A percentile compares a stretch with the other conserved stretches of the same genome.
These are phyloP conservation scores for Smittia aterrima DNA, from an alignment of 2,888 invertebrate genomes.

Conservation along the genomic window DNA sequence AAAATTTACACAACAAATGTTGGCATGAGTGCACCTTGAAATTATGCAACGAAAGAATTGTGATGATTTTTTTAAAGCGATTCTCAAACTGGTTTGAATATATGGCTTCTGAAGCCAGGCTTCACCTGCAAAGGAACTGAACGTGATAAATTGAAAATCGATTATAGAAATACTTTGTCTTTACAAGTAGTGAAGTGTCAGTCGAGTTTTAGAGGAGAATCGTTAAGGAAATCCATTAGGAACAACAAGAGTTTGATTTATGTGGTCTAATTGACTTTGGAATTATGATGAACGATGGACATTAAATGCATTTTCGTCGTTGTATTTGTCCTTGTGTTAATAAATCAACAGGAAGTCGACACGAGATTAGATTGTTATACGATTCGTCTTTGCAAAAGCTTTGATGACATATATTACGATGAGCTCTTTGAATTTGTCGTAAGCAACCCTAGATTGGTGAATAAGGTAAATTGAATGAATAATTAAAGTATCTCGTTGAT, in stretches of 20 bases:
- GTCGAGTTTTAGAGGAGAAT: not conserved
- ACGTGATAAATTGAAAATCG: slow-evolving; percentile 40
- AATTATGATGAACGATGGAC: slow-evolving; percentile 26
- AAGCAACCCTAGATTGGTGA: slow-evolving; percentile 16
- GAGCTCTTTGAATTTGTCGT: slow-evolving; percentile 34
- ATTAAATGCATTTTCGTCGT: slow-evolving; percentile 33
- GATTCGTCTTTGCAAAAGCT: slow-evolving; percentile 12
- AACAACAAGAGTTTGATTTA: not conserved
- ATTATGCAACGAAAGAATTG: not conserved
- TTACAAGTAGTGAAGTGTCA: not conserved
- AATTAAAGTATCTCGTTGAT: slow-evolving; percentile 24
- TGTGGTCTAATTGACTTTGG: not conserved
- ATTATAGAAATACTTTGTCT: not conserved
- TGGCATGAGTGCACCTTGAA: not conserved
- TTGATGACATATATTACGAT: slow-evolving; percentile 19
- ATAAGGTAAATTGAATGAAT: slow-evolving; percentile 33
- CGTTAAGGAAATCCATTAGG: slow-evolving; percentile 11
- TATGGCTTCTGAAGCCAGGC: not conserved
- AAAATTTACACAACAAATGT: not conserved
- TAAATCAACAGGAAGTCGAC: slow-evolving; percentile 28
- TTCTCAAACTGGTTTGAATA: not conserved
- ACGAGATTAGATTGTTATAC: slow-evolving; percentile 19
- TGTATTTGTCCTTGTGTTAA: slow-evolving; percentile 3
- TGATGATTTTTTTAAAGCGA: not conserved
- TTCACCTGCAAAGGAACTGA: slow-evolving; percentile 4